Percentiles rank a stretch among this genome's conserved stretches.
Evolutionary conservation across 2,888 invertebrate genomes (phyloP).

Genomic region (Dione vanillae): DNA sequence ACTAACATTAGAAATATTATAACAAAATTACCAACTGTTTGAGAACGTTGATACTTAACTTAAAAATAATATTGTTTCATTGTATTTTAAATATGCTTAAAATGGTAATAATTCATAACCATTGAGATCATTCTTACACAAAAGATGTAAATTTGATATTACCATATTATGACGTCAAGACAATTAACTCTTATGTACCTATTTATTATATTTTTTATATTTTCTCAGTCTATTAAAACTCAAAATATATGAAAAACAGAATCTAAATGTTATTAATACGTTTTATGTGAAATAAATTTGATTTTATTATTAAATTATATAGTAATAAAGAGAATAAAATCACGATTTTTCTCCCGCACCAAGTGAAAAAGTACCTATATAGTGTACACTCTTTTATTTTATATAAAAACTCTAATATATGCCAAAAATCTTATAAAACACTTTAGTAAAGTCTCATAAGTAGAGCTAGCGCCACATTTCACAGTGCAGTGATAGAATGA

Average conservation of each 20-base stretch:
- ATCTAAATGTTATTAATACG: too few relatives aligned
- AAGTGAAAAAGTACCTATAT: too few relatives aligned
- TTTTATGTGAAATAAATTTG: too few relatives aligned
- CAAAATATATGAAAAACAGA: too few relatives aligned
- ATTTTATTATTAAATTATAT: too few relatives aligned
- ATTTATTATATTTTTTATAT: neutral
- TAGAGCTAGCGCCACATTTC: constrained; percentile 9
- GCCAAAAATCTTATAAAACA: neutral
- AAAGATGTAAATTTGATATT: neutral
- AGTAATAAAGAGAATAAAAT: too few relatives aligned
- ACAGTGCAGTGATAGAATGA: constrained; percentile 15
- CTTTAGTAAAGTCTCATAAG: constrained; percentile 11
- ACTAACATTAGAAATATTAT: constrained; percentile 8
- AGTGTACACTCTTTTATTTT: too few relatives aligned
- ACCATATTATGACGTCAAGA: constrained; percentile 13
- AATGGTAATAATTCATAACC: constrained; percentile 33
- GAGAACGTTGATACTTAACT: constrained; percentile 13
- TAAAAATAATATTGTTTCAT: constrained; percentile 8
- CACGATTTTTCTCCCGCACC: too few relatives aligned
- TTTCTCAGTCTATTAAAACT: neutral
- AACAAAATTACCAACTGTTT: constrained; percentile 11
- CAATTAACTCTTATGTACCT: neutral
- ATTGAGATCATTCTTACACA: constrained; percentile 26
- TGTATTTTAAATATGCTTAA: constrained; percentile 18
- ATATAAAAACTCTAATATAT: neutral